These are phyloP conservation scores for Heliothis peltigera DNA, from an alignment of 2,888 invertebrate genomes.

Conservation along the genomic window DNA sequence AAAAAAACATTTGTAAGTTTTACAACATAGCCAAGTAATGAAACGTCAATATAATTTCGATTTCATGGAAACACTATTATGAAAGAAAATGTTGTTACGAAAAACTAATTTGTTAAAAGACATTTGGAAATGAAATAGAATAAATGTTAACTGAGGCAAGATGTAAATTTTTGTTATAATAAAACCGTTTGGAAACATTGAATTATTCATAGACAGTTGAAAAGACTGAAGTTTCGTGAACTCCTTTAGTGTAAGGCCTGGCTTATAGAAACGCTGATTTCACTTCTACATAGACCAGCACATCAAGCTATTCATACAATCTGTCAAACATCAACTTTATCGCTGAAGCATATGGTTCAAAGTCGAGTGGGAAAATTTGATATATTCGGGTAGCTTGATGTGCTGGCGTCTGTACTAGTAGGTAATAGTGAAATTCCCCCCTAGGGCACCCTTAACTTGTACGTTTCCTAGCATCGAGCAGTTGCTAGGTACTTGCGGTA, in stretches of 20 bases:
- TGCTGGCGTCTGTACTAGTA: too few relatives aligned
- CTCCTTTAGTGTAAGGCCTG: constrained; percentile 24
- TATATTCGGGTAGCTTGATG: too few relatives aligned
- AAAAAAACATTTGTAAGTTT: too few relatives aligned
- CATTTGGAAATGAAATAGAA: neutral
- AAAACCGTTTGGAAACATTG: neutral
- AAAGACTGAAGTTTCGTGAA: neutral
- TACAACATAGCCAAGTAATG: neutral
- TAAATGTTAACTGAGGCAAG: neutral
- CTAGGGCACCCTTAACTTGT: constrained; percentile 26
- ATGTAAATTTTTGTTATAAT: constrained; percentile 8
- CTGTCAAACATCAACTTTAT: too few relatives aligned
- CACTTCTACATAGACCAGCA: too few relatives aligned
- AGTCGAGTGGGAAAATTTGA: too few relatives aligned
- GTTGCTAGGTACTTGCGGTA: constrained; percentile 23
- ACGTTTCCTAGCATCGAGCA: constrained; percentile 23
- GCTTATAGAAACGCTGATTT: constrained; percentile 8
- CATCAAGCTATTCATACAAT: too few relatives aligned
- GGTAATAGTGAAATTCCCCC: constrained; percentile 7
- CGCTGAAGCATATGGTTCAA: too few relatives aligned
- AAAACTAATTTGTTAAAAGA: neutral
- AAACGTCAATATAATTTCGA: neutral
- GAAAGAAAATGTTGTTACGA: neutral
- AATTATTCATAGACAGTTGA: constrained; percentile 7
- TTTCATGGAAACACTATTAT: too few relatives aligned